phyloP scores from a whole-genome alignment of 2,797 vertebrate genomes.

The Ctenosaura bakeri region DNA sequence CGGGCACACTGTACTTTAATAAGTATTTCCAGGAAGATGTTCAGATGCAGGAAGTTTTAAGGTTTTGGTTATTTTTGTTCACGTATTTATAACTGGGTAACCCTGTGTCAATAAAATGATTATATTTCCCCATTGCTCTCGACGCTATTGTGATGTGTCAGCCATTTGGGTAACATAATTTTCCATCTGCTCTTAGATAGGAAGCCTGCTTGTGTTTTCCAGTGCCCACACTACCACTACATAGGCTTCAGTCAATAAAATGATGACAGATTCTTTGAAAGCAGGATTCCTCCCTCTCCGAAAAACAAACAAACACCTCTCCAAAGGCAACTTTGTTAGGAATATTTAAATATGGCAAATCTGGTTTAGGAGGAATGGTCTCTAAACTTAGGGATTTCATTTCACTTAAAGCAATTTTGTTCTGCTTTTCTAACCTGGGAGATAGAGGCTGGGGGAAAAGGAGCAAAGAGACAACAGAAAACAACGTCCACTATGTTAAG shows the following conservation, averaged over 20 bases:
- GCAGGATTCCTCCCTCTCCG: not conserved
- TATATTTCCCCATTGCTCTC: not conserved
- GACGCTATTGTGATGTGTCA: not conserved
- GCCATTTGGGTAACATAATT: not conserved
- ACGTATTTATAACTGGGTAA: not conserved
- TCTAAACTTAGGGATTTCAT: not conserved
- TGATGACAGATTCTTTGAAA: not conserved
- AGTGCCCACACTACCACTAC: not conserved
- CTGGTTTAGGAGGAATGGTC: too few species aligned
- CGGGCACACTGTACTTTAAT: not conserved
- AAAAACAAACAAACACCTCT: not conserved
- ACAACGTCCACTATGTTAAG: constrained; percentile 3
- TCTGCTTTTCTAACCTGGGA: not conserved
- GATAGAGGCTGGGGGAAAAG: not conserved
- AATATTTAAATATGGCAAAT: not conserved
- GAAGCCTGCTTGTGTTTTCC: not conserved
- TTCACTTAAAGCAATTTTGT: not conserved
- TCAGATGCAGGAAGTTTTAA: not conserved
- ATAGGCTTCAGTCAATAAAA: not conserved
- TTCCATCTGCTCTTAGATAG: not conserved
- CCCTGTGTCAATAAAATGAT: not conserved
- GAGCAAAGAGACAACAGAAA: not conserved
- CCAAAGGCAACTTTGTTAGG: not conserved
- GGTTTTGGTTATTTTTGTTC: not conserved
- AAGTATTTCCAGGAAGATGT: not conserved